phyloP scores from a whole-genome alignment of 2,888 invertebrate species.

The Callyntrura guangdongensis region DNA sequence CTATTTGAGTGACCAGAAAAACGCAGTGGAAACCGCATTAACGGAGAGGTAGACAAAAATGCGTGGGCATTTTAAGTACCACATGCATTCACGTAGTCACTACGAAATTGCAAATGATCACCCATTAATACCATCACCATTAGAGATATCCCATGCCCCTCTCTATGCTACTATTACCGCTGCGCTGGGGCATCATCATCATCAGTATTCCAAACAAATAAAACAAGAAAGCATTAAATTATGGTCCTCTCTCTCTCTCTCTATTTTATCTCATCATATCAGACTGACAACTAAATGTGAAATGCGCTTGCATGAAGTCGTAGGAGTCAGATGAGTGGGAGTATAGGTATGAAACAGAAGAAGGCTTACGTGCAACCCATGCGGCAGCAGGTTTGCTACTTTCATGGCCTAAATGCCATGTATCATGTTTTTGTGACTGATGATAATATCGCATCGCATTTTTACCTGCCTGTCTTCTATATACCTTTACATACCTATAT shows the following conservation, averaged over 20 bases:
- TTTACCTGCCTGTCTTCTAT: constrained; percentile 69
- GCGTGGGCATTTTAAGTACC: constrained; percentile 53
- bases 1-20: constrained; percentile 55
- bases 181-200: constrained; percentile 58
- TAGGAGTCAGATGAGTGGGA: constrained; percentile 57
- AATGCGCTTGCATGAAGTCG: constrained; percentile 65
- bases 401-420: constrained; percentile 77
- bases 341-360: constrained; percentile 50
- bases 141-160: not conserved
- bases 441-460: constrained; percentile 81
- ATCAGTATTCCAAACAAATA: constrained; percentile 78
- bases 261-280: constrained; percentile 59
- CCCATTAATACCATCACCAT: constrained; percentile 10
- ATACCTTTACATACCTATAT: constrained; percentile 7
- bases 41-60: constrained; percentile 29
- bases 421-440: constrained; percentile 80
- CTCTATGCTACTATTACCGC: not conserved
- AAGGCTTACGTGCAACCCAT: constrained; percentile 52
- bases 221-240: constrained; percentile 72
- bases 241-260: constrained; percentile 43
- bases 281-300: constrained; percentile 67
- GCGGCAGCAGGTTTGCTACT: constrained; percentile 69
- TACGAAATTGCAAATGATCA: constrained; percentile 71
- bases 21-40: constrained; percentile 43
- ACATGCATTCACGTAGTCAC: constrained; percentile 11